Percentiles rank a stretch among this genome's conserved stretches.
phyloP scores from a whole-genome alignment of 2,113 vertebrate genomes.

The Lipotes vexillifer region DNA sequence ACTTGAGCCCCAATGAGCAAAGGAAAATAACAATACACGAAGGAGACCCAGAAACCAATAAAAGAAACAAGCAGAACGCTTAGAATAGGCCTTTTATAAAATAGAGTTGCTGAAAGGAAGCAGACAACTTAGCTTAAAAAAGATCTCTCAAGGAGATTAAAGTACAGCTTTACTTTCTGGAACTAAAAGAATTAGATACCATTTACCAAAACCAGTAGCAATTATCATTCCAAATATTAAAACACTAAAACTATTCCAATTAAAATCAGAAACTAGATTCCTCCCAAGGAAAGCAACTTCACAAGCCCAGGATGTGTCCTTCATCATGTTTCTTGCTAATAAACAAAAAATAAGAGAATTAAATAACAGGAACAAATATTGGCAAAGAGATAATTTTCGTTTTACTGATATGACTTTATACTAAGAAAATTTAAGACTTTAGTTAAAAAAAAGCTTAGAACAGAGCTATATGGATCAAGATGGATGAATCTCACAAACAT shows the following conservation, averaged over 20 bases:
- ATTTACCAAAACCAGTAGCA: conserved; percentile 34
- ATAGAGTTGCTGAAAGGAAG: background rate
- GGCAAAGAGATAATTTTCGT: conserved; percentile 21
- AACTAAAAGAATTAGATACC: conserved; percentile 18
- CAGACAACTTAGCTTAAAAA: background rate
- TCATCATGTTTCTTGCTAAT: conserved; percentile 7
- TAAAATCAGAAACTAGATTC: conserved; percentile 34
- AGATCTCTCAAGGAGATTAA: background rate
- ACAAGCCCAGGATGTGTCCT: background rate
- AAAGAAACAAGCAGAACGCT: background rate
- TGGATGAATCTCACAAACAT: background rate
- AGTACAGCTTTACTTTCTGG: background rate
- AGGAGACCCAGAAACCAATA: background rate
- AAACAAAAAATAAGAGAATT: conserved; percentile 11
- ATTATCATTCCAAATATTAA: conserved; percentile 39
- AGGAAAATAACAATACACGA: background rate
- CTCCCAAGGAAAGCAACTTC: conserved; percentile 15
- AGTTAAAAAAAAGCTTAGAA: background rate
- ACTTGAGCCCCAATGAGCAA: background rate
- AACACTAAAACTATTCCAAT: conserved; percentile 24
- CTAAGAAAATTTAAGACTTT: background rate
- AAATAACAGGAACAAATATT: conserved; percentile 27
- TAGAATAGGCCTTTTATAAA: background rate
- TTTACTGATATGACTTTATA: background rate
- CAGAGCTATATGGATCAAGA: background rate